These are phyloP conservation scores for Aricia artaxerxes DNA, from an alignment of 2,888 invertebrate species.

Conservation along the genomic window DNA sequence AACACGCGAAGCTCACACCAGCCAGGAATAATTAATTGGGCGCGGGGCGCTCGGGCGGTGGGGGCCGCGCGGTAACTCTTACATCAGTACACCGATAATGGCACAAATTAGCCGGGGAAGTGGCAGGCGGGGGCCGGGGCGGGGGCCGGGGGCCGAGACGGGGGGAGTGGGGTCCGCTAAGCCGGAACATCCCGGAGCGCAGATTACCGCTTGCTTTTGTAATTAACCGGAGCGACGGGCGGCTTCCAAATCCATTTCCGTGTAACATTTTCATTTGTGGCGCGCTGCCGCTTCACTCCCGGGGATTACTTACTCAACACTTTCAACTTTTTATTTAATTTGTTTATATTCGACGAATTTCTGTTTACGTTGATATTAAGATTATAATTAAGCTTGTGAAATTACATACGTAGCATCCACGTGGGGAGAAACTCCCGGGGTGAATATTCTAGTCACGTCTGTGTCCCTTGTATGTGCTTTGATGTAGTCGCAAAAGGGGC, in stretches of 20 bases:
- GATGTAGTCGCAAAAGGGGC: not conserved
- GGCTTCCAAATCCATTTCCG: constrained; percentile 81
- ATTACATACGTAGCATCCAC: not conserved
- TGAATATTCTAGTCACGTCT: not conserved
- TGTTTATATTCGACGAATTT: constrained; percentile 15
- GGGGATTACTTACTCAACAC: constrained; percentile 66
- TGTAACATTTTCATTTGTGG: constrained; percentile 81
- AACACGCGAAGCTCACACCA: constrained; percentile 81
- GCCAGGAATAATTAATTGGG: constrained; percentile 80
- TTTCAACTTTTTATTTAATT: constrained; percentile 51
- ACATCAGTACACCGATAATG: constrained; percentile 81
- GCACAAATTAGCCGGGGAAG: constrained; percentile 80
- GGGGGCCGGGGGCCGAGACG: constrained; percentile 44
- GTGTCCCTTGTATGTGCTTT: not conserved
- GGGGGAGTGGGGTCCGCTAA: constrained; percentile 68
- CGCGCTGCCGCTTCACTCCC: constrained; percentile 62
- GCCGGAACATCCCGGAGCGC: constrained; percentile 81
- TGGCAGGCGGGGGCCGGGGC: constrained; percentile 59
- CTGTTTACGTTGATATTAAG: not conserved
- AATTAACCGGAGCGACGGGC: constrained; percentile 81
- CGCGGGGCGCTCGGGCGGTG: constrained; percentile 59
- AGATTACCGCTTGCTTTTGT: constrained; percentile 82
- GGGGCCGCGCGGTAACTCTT: constrained; percentile 78
- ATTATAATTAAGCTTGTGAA: not conserved
- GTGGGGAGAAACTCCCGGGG: not conserved